Evolutionary conservation across 2,797 vertebrate genomes (phyloP), one percentile per base, ranked within the genome.

Genomic region (Amniataba percoides): DNA sequence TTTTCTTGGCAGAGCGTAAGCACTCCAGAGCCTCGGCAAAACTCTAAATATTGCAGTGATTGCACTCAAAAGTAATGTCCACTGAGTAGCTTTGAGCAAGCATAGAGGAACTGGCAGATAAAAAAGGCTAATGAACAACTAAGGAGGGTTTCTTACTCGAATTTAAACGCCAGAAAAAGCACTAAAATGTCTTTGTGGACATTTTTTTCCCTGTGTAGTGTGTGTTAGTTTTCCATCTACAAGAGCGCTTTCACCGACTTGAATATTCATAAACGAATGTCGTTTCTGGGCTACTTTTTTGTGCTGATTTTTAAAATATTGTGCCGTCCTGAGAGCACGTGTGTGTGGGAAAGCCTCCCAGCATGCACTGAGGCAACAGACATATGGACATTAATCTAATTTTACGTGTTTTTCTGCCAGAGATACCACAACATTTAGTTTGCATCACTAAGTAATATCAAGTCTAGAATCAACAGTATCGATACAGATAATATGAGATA

Each of bases 1-100:
- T 94, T 95, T 95, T 91, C 94, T 88, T 90, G 86, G 82, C 82
- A 70, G 83, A 88, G 80, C 31, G 19, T 78, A 83, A 82, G 80
- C 81, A 87, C 90, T 87, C 78, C 66, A 80, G 86, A 84, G 88
- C 60, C 84, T 85, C 64, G 59, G 81, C 88, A 91, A 85, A 90
- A 80, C 80, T 86, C 83, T 81, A 88, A 91, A 90, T 89, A 92
- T 91, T 91, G 86, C 80, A 81, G 81, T 87, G 89, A 92, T 88
- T 92, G 88, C 73, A 83, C 82, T 92, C 86, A 83, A 87, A 90
- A 71, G 67, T 88, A 88, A 89, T 85, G 80, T 85, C 80, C 72
- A 62, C 74, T 70, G 70, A 88, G 78, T 74, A 72, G 74, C 71
- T 85, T 67, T 70, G 83, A 87, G 74, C 70, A 62, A 71, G 58